These are phyloP conservation scores for Candoia aspera DNA, from an alignment of 2,113 vertebrate genomes.

Conservation along the genomic window DNA sequence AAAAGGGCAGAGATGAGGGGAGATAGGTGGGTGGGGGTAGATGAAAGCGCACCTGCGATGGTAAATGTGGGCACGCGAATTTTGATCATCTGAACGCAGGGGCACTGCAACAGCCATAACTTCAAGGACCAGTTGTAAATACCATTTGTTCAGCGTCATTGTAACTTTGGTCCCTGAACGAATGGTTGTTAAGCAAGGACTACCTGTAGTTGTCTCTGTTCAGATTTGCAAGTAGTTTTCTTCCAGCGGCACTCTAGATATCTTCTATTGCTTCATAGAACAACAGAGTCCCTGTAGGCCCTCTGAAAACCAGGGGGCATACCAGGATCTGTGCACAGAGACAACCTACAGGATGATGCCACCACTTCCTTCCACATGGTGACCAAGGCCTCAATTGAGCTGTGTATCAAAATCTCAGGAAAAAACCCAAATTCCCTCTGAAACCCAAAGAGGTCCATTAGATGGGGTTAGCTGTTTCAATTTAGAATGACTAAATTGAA, in stretches of 20 bases:
- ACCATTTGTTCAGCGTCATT: not conserved
- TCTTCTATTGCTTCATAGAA: not conserved
- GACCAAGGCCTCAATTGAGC: not conserved
- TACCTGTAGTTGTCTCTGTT: not conserved
- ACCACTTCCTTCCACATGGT: not conserved
- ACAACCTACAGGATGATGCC: not conserved
- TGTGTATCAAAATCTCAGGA: not conserved
- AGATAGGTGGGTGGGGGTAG: not conserved
- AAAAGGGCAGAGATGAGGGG: not conserved
- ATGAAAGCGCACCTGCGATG: not conserved
- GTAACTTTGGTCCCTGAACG: not conserved
- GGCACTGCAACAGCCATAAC: not conserved
- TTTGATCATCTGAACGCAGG: not conserved
- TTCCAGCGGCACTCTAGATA: not conserved
- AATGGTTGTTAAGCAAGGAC: not conserved
- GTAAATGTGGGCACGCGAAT: not conserved
- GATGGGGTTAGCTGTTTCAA: not conserved
- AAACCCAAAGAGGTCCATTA: not conserved
- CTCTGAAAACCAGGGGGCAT: not conserved
- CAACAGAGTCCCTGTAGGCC: not conserved
- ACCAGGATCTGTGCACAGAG: not conserved
- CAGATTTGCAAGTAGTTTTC: not conserved
- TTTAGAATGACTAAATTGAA: not conserved
- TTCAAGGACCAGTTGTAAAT: not conserved
- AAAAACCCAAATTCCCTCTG: not conserved